Evolutionary conservation across 1,140 invertebrate genomes (phyloP).

Genomic region (honey bee (Apis mellifera)): DNA sequence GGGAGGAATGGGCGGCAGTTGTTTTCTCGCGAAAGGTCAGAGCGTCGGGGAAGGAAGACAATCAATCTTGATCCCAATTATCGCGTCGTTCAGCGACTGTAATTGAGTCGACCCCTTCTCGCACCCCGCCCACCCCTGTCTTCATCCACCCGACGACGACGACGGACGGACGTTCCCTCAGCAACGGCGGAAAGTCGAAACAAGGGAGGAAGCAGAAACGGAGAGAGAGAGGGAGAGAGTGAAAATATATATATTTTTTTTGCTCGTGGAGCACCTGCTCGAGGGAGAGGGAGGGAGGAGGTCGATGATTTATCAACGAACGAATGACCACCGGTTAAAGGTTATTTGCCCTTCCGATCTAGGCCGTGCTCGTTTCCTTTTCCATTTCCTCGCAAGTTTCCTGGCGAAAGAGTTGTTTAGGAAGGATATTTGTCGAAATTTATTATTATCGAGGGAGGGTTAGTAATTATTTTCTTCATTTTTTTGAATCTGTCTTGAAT

Average conservation of each 20-base stretch:
- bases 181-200: conserved; percentile 65
- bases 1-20: conserved; percentile 32
- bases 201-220: conserved; percentile 49
- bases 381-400: neutral
- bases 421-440: neutral
- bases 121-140: conserved; percentile 11
- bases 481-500: too few relatives aligned
- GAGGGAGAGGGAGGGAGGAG: neutral
- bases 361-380: neutral
- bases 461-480: too few relatives aligned
- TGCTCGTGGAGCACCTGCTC: conserved; percentile 36
- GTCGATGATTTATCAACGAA: conserved; percentile 50
- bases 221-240: conserved; percentile 9
- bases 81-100: conserved; percentile 75
- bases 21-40: conserved; percentile 55
- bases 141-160: conserved; percentile 6
- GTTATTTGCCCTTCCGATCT: conserved; percentile 39
- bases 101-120: conserved; percentile 72
- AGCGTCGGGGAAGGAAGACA: conserved; percentile 61
- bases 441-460: too few relatives aligned
- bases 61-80: conserved; percentile 79
- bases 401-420: neutral
- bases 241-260: conserved; percentile 49
- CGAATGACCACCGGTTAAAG: conserved; percentile 13
- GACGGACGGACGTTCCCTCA: conserved; percentile 21